Base-by-base conservation (phyloP, 1,140 invertebrate genomes). In the Bombus ignitus region DNA sequence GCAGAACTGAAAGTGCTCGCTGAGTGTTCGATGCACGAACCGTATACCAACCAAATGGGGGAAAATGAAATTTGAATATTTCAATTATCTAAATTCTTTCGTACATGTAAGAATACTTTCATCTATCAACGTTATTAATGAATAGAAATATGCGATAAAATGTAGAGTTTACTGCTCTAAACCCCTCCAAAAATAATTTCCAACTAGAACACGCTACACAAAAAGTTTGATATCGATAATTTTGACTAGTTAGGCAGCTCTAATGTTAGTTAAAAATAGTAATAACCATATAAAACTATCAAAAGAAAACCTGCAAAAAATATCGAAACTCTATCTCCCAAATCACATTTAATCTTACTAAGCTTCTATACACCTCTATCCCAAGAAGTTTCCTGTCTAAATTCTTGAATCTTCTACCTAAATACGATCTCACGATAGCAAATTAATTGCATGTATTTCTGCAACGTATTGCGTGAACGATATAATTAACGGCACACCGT, bases 401-500 rank as follows among this genome's bases (percentile, higher is more conserved):
- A 42, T 13, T 25, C 39, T 15, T 25, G 3, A 15, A n/a, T 42
- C 2, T 15, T 15, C 5, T 12, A 15, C 10, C 5, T 28, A 42
- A 71, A 39, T 22, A 15, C 25, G 25, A 28, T 42, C 22, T 25
- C 37, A n/a, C 37, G 35, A n/a, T 42, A 72, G 13, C 5, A 15
- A 42, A 72, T 42, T 15, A 42, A 72, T 72, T n/a, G 25, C 12
- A n/a, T 8, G 10, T 0, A 72, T 72, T 42, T 72, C 39, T 72
- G 28, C 28, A 42, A 72, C 28, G 8, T 42, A n/a, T 42, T 47
- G n/a, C 73, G 77, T 65, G 22, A 47, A 35, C 81, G 47, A 81
- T 76, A 37, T 71, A 53, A 59, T 88, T 78, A 86, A 88, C 78
- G 78, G 84, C 66, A 77, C 35, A 35, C 37, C 13, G 12, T n/a